A percentile compares a stretch with the other conserved stretches of the same genome.
Conservation (phyloP, 35 echinoderm and acorn worm genomes). For the Patiria miniata region DNA sequence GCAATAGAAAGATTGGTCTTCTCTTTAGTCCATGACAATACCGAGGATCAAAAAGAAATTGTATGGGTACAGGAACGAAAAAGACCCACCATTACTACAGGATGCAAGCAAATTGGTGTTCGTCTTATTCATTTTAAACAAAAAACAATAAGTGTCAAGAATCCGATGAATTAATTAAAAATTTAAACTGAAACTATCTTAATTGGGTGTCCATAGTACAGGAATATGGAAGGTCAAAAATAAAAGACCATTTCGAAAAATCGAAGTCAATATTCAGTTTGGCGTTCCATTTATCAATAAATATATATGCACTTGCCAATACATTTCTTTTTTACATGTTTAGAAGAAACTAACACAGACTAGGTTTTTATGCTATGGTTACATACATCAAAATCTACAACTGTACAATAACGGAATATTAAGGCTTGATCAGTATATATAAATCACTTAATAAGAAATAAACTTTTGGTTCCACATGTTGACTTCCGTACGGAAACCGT, state of each 20-base stretch:
- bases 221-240: background rate
- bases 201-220: background rate
- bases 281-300: background rate
- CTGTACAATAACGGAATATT: too few relatives aligned
- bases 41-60: too few relatives aligned
- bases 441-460: too few relatives aligned
- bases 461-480: too few relatives aligned
- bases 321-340: too few relatives aligned
- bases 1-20: background rate
- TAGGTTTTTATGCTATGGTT: too few relatives aligned
- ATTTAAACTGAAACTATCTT: background rate
- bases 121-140: background rate
- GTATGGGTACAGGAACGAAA: background rate
- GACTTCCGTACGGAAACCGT: too few relatives aligned
- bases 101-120: background rate
- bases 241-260: background rate
- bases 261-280: background rate
- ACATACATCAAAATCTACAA: too few relatives aligned
- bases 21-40: too few relatives aligned
- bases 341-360: too few relatives aligned
- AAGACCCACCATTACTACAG: background rate
- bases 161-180: background rate
- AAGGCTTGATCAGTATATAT: too few relatives aligned
- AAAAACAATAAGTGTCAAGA: background rate
- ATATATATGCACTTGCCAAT: too few relatives aligned